phyloP scores from a whole-genome alignment of 2,888 invertebrate genomes.

The Galeruca laticollis region DNA sequence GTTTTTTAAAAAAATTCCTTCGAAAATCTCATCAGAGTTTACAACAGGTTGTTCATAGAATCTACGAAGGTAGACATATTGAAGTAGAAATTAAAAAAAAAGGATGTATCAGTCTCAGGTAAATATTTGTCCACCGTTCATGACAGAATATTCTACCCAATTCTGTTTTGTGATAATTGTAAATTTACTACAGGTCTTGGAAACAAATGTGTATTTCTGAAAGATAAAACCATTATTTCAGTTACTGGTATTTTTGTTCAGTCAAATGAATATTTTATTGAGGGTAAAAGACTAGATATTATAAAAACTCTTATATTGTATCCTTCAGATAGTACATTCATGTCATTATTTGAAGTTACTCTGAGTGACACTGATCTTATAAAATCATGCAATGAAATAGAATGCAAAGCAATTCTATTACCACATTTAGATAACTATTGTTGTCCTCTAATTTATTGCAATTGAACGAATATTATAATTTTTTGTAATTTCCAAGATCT shows the following conservation, averaged over 20 bases:
- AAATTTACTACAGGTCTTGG: background rate
- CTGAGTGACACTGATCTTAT: too few relatives aligned
- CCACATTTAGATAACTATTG: constrained; percentile 4
- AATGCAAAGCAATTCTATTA: constrained; percentile 1
- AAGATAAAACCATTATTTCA: background rate
- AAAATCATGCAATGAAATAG: constrained; percentile 4
- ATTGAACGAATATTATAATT: background rate
- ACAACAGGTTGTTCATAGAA: too few relatives aligned
- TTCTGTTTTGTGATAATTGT: constrained; percentile 1
- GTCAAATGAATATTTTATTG: too few relatives aligned
- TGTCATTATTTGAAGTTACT: too few relatives aligned
- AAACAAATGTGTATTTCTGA: constrained; percentile 1
- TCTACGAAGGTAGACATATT: too few relatives aligned
- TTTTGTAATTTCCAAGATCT: constrained; percentile 4
- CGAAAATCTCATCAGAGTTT: too few relatives aligned
- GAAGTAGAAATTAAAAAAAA: background rate
- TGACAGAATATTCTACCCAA: too few relatives aligned
- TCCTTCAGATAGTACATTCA: too few relatives aligned
- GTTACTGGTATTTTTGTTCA: too few relatives aligned
- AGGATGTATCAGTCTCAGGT: background rate
- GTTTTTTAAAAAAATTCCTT: too few relatives aligned
- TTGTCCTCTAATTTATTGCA: constrained; percentile 1
- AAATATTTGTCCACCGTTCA: background rate
- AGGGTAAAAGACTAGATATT: too few relatives aligned
- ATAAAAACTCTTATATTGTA: too few relatives aligned